These are phyloP conservation scores for Helogale parvula DNA, from an alignment of 2,113 vertebrate genomes.

Conservation along the genomic window DNA sequence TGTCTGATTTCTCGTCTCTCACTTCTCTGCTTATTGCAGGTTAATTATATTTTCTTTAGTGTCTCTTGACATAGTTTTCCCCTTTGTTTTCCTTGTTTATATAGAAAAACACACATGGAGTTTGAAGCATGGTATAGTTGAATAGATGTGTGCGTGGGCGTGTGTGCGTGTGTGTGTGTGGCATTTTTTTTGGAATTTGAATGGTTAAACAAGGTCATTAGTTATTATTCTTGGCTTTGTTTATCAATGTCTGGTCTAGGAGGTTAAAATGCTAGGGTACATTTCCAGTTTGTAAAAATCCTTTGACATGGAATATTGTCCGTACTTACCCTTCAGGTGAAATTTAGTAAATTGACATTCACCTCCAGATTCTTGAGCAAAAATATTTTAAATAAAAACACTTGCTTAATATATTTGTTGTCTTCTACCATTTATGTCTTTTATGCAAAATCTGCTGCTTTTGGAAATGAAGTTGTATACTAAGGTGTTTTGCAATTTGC, in stretches of 20 bases:
- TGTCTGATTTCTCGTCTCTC: background rate
- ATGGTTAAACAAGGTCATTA: background rate
- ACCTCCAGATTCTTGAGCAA: background rate
- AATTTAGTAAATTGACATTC: background rate
- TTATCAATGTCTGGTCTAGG: background rate
- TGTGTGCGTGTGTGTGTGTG: background rate
- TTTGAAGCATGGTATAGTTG: background rate
- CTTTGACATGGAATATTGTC: background rate
- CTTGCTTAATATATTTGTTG: background rate
- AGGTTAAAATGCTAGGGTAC: background rate
- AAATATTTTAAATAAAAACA: slow-evolving; percentile 11
- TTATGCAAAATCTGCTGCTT: slow-evolving; percentile 31
- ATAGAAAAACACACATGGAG: background rate
- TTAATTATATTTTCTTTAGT: background rate
- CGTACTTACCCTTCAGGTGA: background rate
- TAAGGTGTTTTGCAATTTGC: slow-evolving; percentile 14
- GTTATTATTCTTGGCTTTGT: background rate
- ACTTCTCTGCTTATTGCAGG: background rate
- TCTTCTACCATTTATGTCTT: background rate
- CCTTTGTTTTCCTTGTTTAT: background rate
- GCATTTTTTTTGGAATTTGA: background rate
- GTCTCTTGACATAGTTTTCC: background rate
- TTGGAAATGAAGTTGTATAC: slow-evolving; percentile 15
- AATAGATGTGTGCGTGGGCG: background rate
- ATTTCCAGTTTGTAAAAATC: background rate